phyloP scores from a whole-genome alignment of 2,888 invertebrate species.

The Sarcophaga subvicina region DNA sequence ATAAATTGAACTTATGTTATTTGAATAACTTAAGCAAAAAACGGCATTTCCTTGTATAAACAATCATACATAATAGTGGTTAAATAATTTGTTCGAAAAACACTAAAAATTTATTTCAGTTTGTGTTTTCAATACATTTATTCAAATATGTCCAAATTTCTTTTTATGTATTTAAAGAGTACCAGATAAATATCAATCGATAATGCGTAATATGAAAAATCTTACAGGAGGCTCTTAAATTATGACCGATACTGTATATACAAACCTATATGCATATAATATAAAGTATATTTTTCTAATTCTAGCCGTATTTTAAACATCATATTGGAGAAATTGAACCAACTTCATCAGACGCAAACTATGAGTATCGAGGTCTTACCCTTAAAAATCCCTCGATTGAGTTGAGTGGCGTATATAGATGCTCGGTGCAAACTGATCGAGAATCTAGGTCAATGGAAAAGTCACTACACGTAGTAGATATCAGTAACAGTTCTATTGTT shows the following conservation, averaged over 20 bases:
- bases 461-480: slow-evolving; percentile 70
- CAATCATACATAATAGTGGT: no score
- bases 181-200: no score
- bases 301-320: slow-evolving; percentile 80
- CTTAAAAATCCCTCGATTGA: slow-evolving; percentile 87
- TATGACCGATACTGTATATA: not conserved
- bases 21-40: no score
- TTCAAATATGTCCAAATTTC: no score
- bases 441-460: slow-evolving; percentile 82
- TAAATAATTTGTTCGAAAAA: no score
- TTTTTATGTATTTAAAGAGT: no score
- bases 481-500: slow-evolving; percentile 66
- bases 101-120: no score
- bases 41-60: no score
- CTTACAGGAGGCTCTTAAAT: not conserved
- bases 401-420: slow-evolving; percentile 88
- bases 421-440: slow-evolving; percentile 83
- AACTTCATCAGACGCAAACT: slow-evolving; percentile 86
- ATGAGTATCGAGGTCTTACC: slow-evolving; percentile 87
- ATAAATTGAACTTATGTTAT: no score
- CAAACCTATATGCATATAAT: not conserved
- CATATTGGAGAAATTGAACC: slow-evolving; percentile 86
- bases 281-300: slow-evolving; percentile 14
- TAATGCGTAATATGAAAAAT: no score
- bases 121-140: no score